These are phyloP conservation scores for Thereva nobilitata DNA, from an alignment of 2,888 invertebrate genomes.

Conservation along the genomic window DNA sequence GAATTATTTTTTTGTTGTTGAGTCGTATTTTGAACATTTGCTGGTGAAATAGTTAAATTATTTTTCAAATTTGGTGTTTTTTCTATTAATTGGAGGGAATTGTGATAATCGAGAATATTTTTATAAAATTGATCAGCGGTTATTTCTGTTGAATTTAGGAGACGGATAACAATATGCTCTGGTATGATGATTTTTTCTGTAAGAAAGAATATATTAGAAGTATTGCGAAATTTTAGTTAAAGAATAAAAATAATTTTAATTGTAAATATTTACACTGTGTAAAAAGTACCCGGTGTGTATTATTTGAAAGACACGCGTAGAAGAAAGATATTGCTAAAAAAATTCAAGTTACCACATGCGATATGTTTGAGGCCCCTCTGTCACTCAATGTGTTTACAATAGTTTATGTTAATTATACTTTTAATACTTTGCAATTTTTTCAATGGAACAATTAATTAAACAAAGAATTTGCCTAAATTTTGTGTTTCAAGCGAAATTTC, in stretches of 20 bases:
- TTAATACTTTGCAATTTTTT: too few species aligned
- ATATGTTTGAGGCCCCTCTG: too few species aligned
- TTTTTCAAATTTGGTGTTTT: not conserved
- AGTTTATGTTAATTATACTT: too few species aligned
- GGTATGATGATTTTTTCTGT: slow-evolving; percentile 58
- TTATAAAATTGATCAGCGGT: slow-evolving; percentile 57
- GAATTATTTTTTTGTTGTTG: not conserved
- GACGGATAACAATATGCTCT: slow-evolving; percentile 57
- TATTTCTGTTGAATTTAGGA: slow-evolving; percentile 55
- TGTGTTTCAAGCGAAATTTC: too few species aligned
- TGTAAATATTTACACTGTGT: not conserved
- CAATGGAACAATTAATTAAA: too few species aligned
- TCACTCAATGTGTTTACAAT: too few species aligned
- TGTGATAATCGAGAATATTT: slow-evolving; percentile 53
- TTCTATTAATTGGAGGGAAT: too few species aligned
- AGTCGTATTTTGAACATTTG: too few species aligned
- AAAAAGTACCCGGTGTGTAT: not conserved
- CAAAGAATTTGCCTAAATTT: too few species aligned
- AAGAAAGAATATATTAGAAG: slow-evolving; percentile 38
- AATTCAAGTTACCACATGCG: too few species aligned
- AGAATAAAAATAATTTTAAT: not conserved
- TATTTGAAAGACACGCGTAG: too few species aligned
- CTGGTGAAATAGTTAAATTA: not conserved
- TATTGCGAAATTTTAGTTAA: not conserved
- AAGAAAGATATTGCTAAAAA: too few species aligned